Base-by-base conservation (phyloP, 1,140 invertebrate species). In the Drosophila sechellia region DNA sequence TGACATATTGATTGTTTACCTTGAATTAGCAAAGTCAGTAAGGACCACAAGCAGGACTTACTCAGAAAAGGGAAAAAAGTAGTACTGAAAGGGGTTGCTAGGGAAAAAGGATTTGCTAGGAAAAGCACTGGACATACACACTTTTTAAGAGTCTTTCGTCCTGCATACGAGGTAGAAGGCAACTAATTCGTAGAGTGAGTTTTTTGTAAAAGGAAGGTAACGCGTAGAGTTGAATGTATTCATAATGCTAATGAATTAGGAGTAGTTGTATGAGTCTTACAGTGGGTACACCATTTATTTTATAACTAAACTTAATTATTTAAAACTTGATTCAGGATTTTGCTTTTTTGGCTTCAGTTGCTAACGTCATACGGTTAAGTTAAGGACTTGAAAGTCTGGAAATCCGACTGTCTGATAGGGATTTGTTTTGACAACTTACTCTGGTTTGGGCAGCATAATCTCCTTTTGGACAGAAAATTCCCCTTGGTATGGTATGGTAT, bases 11-110 rank as follows among this genome's bases (percentile, higher is more conserved):
- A 60, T 75, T 86, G 65, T 76, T 72, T 65, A 61, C 68, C 46
- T 76, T 87, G 75, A 55, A 79, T 86, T 81, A 81, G 83, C 42
- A 49, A 57, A 76, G 69, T 65, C 81, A 81, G 72, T 53, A 81
- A 55, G 43, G 64, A 13, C 31, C 25, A 22, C 17, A 31, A 40
- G 20, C 59, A 34, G 27, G 48, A 57, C 42, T 34, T 45, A 54
- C 27, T 34, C 35, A 27, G 46, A 69, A 48, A 31, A 3, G 34
- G 22, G 5, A 8, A 69, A 27, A 64, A 64, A 39, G 31, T 27
- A 39, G 48, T 22, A 45, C 3, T 4, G 3, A 11, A 15, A 42
- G 13, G 37, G 4, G n/a, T 10, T 10, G 17, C 3, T 20, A 12
- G 42, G 10, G 1, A 15, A 39, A 1, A n/a, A 31, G 10, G 59